phyloP scores from a whole-genome alignment of 2,797 vertebrate genomes.

The Nannoperca australis region DNA sequence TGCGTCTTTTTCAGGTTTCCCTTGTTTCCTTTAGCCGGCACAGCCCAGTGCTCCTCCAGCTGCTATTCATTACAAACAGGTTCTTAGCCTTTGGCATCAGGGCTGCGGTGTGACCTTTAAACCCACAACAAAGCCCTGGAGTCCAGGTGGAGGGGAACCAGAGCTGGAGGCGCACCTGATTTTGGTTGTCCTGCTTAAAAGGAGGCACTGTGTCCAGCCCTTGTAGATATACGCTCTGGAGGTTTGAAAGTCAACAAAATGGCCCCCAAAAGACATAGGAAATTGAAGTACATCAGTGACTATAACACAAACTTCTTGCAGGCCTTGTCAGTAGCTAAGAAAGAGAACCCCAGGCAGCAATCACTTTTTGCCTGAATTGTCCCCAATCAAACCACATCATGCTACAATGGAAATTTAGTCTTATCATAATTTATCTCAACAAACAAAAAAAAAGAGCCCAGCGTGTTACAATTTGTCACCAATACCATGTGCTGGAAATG shows the following conservation, averaged over 20 bases:
- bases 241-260: conserved; percentile 28
- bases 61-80: conserved; percentile 76
- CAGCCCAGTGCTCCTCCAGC: conserved; percentile 52
- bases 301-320: conserved; percentile 25
- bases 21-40: conserved; percentile 18
- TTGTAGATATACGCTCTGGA: conserved; percentile 10
- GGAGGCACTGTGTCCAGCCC: conserved; percentile 24
- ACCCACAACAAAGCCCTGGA: conserved; percentile 47
- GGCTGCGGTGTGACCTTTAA: conserved; percentile 72
- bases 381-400: conserved; percentile 28
- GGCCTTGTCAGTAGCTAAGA: background rate
- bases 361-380: background rate
- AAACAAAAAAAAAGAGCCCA: conserved; percentile 24
- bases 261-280: conserved; percentile 19
- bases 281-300: conserved; percentile 5
- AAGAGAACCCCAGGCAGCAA: background rate
- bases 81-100: conserved; percentile 65
- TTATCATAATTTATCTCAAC: conserved; percentile 17
- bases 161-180: conserved; percentile 49
- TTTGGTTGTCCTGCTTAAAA: conserved; percentile 51
- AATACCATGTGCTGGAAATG: background rate
- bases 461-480: conserved; percentile 17
- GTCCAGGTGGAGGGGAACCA: conserved; percentile 67
- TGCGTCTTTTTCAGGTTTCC: conserved; percentile 19
- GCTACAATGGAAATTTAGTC: conserved; percentile 22